Evolutionary conservation across 2,888 invertebrate genomes (phyloP), one percentile per base, ranked within the genome.

Genomic region (Globia sparganii): DNA sequence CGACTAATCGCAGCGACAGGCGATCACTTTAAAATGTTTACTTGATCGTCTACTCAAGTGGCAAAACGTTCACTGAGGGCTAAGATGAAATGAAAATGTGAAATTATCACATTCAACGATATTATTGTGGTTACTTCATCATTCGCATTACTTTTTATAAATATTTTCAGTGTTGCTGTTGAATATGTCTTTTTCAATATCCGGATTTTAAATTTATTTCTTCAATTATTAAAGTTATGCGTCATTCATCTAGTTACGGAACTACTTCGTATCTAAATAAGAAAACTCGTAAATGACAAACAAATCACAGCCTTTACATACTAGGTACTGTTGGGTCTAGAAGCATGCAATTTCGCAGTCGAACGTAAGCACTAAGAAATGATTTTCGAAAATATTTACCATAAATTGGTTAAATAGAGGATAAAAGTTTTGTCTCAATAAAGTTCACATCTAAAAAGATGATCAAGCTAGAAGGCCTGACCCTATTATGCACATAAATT

Each of bases 1-100:
- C 28, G 72, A 59, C 62, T 37, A 72, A 72, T 49, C 58, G 73
- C 65, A 46, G 74, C 86, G 86, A 83, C 58, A 53, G 1, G n/a
- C n/a, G n/a, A 46, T 43, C 56, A 15, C n/a, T 43, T 53, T 46
- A 43, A 59, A 80, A 25, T 80, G 53, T 72, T 56, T 62, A 73
- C 58, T 46, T 31, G 70, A 21, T 34, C n/a, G 46, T n/a, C 21
- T 18, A 40, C 25, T 62, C 56, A 49, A 77, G 46, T 77, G 61
- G 15, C 6, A 15, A 49, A n/a, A 46, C 37, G 31, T 58, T 4
- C 8, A 56, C 37, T 61, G 21, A n/a, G 43, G 15, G 28, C 37
- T 28, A 25, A n/a, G 49, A 49, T 70, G 6, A 15, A 53, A 21
- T 59, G 3, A 31, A 59, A 31, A 61, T 21, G 31, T 61, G 31